Base-by-base conservation (phyloP, 2,113 vertebrate species). In the Mystacornis crossleyi region DNA sequence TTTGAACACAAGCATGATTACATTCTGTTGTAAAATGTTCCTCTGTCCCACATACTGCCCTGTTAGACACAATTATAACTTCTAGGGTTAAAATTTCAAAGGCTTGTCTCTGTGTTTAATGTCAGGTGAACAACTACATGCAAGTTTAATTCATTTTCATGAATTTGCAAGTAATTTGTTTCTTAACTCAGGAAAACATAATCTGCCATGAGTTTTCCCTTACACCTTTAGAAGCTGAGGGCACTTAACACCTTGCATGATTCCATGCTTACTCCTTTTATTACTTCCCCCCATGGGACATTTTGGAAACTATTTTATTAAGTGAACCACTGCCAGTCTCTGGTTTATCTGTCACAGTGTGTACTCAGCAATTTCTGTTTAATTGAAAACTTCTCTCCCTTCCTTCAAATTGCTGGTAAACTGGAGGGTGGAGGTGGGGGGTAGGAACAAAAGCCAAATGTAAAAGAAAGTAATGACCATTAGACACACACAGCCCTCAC, bases 161-260 rank as follows among this genome's bases (percentile, higher is more conserved):
- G 47, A 82, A 86, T 73, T 66, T 43, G 29, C 0, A 6, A 51
- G 60, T 84, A 64, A 81, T 78, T 64, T 55, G n/a, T 82, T 85
- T 81, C 62, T 75, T 91, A 31, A 62, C 40, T 81, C 48, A 72
- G 83, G 89, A 94, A 94, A 81, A 60, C 18, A 60, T 81, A 67
- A 67, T 62, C 65, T 87, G 23, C 18, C 65, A 57, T 8, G 19
- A 81, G 40, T 74, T 89, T 85, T 90, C 77, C 73, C 50, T 85
- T 79, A 69, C 57, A 89, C 51, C 73, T 89, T 64, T 87, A 67
- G 43, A 72, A 94, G 33, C 12, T 80, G 78, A 95, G 93, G 93
- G 73, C 86, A 94, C 24, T 66, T 72, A 95, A 93, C 93, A 96
- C 84, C 89, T 96, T 93, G 78, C 18, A 20, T 29, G 69, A 93